phyloP scores from a whole-genome alignment of 1,140 invertebrate species.

The Zophobas morio region DNA sequence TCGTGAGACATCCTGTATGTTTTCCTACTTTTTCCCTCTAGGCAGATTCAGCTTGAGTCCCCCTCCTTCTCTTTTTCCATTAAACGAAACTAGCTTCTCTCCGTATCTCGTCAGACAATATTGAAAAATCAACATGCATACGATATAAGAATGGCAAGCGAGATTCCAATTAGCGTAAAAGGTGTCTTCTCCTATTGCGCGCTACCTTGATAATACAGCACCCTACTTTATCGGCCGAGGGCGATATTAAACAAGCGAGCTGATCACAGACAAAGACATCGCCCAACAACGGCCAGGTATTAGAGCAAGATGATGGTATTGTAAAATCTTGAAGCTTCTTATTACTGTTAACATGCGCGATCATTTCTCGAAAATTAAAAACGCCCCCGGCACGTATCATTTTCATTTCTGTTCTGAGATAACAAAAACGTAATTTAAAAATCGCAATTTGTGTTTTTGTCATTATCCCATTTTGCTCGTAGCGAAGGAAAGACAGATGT shows the following conservation, averaged over 20 bases:
- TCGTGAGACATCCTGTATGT: too few species aligned
- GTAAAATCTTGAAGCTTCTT: slow-evolving; percentile 62
- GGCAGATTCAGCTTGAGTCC: too few species aligned
- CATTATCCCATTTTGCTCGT: slow-evolving; percentile 56
- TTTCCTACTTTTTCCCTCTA: too few species aligned
- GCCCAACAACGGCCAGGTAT: slow-evolving; percentile 51
- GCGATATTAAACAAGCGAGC: slow-evolving; percentile 61
- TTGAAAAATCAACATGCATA: slow-evolving; percentile 50
- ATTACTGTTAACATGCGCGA: slow-evolving; percentile 64
- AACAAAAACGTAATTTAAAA: slow-evolving; percentile 65
- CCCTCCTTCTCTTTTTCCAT: neutral
- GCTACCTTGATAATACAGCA: slow-evolving; percentile 54
- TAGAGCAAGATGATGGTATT: slow-evolving; percentile 49
- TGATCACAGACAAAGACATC: slow-evolving; percentile 53
- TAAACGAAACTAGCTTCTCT: slow-evolving; percentile 20
- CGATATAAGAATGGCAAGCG: slow-evolving; percentile 24
- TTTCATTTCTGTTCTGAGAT: slow-evolving; percentile 64
- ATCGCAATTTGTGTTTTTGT: slow-evolving; percentile 65
- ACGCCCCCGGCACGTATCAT: slow-evolving; percentile 65
- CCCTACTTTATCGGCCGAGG: slow-evolving; percentile 60
- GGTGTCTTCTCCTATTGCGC: slow-evolving; percentile 59
- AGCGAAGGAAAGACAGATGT: slow-evolving; percentile 34
- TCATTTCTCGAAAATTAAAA: slow-evolving; percentile 67
- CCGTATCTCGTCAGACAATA: slow-evolving; percentile 44
- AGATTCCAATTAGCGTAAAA: slow-evolving; percentile 62